Evolutionary conservation across 2,797 vertebrate species (phyloP).

Genomic region (Tarsius wallacei): DNA sequence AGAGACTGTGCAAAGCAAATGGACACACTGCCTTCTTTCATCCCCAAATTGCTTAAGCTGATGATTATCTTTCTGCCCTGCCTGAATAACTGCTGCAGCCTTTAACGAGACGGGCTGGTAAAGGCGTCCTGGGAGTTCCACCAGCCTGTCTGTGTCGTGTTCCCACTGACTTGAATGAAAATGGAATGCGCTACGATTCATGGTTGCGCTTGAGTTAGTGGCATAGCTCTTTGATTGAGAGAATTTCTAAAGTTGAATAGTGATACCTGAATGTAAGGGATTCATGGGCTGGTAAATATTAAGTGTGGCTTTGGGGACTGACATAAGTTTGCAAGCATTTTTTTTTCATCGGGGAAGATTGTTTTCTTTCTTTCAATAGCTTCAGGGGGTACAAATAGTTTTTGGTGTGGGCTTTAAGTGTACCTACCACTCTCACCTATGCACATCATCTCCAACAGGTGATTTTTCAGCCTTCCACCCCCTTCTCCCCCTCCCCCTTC

Average conservation of each 20-base stretch:
- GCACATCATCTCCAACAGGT: no score
- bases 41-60: not conserved
- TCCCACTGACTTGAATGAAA: conserved; percentile 62
- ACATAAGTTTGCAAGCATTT: not conserved
- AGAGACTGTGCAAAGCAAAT: conserved; percentile 57
- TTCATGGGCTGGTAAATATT: not conserved
- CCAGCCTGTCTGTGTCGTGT: conserved; percentile 26
- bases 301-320: conserved; percentile 17
- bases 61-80: conserved; percentile 52
- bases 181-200: not conserved
- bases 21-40: not conserved
- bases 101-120: conserved; percentile 70
- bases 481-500: no score
- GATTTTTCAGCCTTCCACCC: no score
- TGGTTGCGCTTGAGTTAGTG: not conserved
- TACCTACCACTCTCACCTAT: no score
- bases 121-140: conserved; percentile 63
- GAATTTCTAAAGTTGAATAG: not conserved
- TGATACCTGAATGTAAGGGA: not conserved
- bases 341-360: not conserved
- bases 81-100: conserved; percentile 31
- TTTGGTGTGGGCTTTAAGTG: no score
- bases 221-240: not conserved
- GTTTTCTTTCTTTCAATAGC: no score
- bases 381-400: no score